Evolutionary conservation across 2,113 vertebrate species (phyloP), one percentile per base, ranked within the genome.

Genomic region (Malurus melanocephalus): DNA sequence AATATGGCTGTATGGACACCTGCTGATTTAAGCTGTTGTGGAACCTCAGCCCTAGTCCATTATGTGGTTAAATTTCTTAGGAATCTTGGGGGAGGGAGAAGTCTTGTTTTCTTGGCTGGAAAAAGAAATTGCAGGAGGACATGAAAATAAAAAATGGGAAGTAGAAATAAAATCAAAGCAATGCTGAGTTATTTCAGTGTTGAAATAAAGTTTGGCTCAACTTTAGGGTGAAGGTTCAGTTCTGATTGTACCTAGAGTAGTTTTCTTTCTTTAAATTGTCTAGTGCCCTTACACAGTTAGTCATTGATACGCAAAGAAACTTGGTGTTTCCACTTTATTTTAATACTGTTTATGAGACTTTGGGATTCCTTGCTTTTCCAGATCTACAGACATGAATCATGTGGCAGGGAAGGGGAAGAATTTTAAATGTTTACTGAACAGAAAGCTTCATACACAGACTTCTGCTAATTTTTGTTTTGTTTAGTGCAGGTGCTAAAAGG

Each of bases 401-500:
- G 27, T 57, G 57, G 32, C 20, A 67, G 52, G 26, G 40, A 43
- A 74, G 38, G 26, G 22, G 14, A 88, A 76, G 42, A 57, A 17
- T 72, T 81, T 91, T 20, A 65, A 75, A 51, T 65, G 62, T 22
- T 60, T 69, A 27, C 20, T 56, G 35, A 90, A 59, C n/a, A 79
- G 56, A 80, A 87, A 52, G 10, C 22, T 79, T 6, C 80, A 6
- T 78, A 16, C 73, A 7, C 64, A 60, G 88, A 90, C 35, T 88
- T 87, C 32, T 77, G 35, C 49, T 92, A 33, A 32, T 57, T 74
- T 68, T 73, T 80, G 8, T 51, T 26, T 67, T 23, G 32, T 92
- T 80, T 80, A 53, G 23, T 61, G 51, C 90, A 96, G 92, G 92
- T 96, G 91, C 87, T 92, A 67, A 80, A 80, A 94, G 82, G 88